phyloP scores from a whole-genome alignment of 2,888 invertebrate species.

The Phyllotreta striolata region DNA sequence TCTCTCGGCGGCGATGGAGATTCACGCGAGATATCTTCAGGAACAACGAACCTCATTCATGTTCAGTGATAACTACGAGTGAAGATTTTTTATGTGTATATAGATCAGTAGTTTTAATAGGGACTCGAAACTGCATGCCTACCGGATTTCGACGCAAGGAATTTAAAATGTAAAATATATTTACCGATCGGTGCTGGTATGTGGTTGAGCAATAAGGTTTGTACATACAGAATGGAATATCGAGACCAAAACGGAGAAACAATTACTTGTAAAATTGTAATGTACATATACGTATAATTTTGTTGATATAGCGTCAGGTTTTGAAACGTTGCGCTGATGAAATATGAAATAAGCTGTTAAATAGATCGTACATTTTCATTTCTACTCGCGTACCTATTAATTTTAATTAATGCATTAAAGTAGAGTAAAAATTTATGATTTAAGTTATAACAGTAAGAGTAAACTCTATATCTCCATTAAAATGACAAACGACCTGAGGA shows the following conservation, averaged over 20 bases:
- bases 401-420: too few relatives aligned
- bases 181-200: not conserved
- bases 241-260: conserved; percentile 17
- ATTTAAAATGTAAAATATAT: too few relatives aligned
- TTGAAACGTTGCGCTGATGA: conserved; percentile 10
- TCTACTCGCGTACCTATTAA: too few relatives aligned
- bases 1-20: conserved; percentile 46
- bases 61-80: conserved; percentile 47
- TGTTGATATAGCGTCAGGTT: conserved; percentile 12
- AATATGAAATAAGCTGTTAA: not conserved
- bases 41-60: conserved; percentile 51
- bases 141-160: too few relatives aligned
- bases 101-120: conserved; percentile 5
- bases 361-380: too few relatives aligned
- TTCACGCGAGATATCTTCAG: conserved; percentile 48
- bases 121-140: not conserved
- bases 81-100: conserved; percentile 26
- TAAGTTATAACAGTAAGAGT: too few relatives aligned
- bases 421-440: too few relatives aligned
- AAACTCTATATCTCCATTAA: too few relatives aligned
- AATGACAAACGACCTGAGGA: too few relatives aligned
- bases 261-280: conserved; percentile 20
- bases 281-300: conserved; percentile 12
- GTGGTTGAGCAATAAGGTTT: conserved; percentile 16
- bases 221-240: conserved; percentile 27